phyloP scores from a whole-genome alignment of 2,888 invertebrate genomes.

The Gastrophysa polygoni region DNA sequence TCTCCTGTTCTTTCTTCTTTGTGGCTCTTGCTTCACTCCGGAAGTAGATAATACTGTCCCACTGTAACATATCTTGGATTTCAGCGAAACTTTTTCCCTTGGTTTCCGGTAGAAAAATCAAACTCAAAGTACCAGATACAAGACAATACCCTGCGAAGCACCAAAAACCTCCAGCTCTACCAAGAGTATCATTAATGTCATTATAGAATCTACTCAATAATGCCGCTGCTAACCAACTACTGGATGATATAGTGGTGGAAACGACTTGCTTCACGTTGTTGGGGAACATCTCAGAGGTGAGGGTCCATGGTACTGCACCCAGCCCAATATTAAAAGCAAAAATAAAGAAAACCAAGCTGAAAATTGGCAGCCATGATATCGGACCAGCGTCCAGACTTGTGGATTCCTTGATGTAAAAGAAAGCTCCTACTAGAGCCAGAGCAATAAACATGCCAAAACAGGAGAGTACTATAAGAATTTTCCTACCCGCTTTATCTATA shows the following conservation, averaged over 20 bases:
- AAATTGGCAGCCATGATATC: constrained; percentile 73
- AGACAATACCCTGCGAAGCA: constrained; percentile 68
- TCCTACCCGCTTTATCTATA: constrained; percentile 77
- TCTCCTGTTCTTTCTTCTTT: neutral
- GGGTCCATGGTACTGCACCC: constrained; percentile 80
- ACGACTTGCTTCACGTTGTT: constrained; percentile 75
- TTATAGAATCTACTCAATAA: constrained; percentile 73
- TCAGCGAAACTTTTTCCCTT: constrained; percentile 44
- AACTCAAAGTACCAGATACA: constrained; percentile 72
- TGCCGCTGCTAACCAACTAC: constrained; percentile 77
- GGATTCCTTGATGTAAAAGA: constrained; percentile 62
- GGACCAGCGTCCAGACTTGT: constrained; percentile 51
- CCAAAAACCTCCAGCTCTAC: constrained; percentile 72
- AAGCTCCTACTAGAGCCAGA: constrained; percentile 61
- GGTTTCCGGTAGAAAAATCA: constrained; percentile 41
- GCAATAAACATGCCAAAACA: constrained; percentile 69
- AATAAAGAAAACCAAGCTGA: constrained; percentile 74
- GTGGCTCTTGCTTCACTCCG: neutral
- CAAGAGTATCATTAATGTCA: constrained; percentile 63
- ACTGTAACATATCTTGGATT: constrained; percentile 35
- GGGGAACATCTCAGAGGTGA: constrained; percentile 82
- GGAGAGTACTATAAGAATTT: constrained; percentile 72
- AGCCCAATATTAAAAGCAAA: constrained; percentile 64
- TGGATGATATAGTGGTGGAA: constrained; percentile 74
- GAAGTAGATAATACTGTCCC: neutral